Evolutionary conservation across 2,113 vertebrate genomes (phyloP).

Genomic region (Colaptes auratus): DNA sequence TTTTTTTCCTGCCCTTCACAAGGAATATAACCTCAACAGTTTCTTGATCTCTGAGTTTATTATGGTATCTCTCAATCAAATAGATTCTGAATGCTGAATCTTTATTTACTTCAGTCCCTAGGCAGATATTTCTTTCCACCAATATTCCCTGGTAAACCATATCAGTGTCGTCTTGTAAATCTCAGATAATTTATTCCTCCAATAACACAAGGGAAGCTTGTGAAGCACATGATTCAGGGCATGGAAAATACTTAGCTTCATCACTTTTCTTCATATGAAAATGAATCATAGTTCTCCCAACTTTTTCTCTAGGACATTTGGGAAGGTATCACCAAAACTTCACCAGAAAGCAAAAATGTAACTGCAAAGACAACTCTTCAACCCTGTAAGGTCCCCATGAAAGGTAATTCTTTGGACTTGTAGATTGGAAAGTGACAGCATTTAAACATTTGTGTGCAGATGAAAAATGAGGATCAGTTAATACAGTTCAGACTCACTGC

Average conservation of each 20-base stretch:
- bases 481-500: slow-evolving; percentile 21
- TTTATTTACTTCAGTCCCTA: background rate
- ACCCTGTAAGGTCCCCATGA: background rate
- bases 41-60: background rate
- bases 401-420: background rate
- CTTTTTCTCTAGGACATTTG: background rate
- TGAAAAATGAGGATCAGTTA: slow-evolving; percentile 46
- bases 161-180: background rate
- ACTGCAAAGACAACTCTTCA: background rate
- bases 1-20: background rate
- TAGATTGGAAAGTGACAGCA: background rate
- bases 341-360: background rate
- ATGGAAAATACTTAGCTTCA: background rate
- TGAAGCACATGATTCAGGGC: background rate
- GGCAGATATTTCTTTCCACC: background rate
- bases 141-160: background rate
- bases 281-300: background rate
- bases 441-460: background rate
- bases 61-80: background rate
- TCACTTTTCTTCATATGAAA: background rate
- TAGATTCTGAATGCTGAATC: background rate
- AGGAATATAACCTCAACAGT: accelerated
- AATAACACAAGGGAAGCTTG: background rate
- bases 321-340: background rate
- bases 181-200: background rate